phyloP scores from a whole-genome alignment of 2,797 vertebrate genomes.

The Naso thynnoides region DNA sequence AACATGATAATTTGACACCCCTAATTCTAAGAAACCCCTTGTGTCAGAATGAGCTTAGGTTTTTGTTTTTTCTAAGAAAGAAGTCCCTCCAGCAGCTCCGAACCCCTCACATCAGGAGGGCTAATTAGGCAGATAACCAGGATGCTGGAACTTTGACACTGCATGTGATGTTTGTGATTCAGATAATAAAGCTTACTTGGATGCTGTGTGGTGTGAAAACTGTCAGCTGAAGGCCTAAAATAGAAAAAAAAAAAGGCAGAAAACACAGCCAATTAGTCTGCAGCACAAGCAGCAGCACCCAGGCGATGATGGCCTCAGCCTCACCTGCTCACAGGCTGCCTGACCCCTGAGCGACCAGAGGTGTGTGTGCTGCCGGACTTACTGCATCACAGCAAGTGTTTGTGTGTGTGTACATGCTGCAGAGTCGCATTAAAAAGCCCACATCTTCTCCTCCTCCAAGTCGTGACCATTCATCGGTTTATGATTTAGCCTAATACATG shows the following conservation, averaged over 20 bases:
- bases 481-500: neutral
- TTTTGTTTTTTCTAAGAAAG: neutral
- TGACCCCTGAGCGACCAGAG: slow-evolving; percentile 14
- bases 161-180: slow-evolving; percentile 14
- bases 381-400: neutral
- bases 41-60: neutral
- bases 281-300: slow-evolving; percentile 18
- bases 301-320: neutral
- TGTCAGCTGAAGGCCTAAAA: slow-evolving; percentile 13
- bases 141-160: neutral
- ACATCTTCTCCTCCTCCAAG: neutral
- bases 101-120: neutral
- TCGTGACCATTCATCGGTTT: slow-evolving; percentile 11
- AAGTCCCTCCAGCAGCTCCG: neutral
- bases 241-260: neutral
- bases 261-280: slow-evolving; percentile 43
- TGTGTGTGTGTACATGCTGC: neutral
- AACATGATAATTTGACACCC: neutral
- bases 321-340: neutral
- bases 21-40: neutral
- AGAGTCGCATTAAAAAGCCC: neutral
- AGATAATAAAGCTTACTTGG: slow-evolving; percentile 25
- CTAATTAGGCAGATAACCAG: slow-evolving; percentile 1
- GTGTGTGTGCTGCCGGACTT: neutral
- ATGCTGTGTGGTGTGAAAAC: neutral